Base-by-base conservation (phyloP, 2,888 invertebrate genomes). In the Petrolisthes manimaculis region DNA sequence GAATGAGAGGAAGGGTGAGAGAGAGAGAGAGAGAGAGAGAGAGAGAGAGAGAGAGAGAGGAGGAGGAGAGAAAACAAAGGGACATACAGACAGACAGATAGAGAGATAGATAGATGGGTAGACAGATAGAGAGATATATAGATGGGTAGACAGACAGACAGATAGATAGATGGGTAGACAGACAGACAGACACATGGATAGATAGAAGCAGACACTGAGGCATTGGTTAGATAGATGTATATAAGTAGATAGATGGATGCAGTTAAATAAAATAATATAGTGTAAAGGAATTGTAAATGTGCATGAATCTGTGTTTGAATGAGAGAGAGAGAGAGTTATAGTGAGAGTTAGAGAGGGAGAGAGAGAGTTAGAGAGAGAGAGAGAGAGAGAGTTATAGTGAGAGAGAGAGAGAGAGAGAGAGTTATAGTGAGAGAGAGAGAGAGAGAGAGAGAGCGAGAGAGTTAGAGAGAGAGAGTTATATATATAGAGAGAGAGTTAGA, bases 1-100 rank as follows among this genome's bases (percentile, higher is more conserved):
- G 74, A n/a, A 74, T 5, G n/a, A 21, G 18, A n/a, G 78, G 51
- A 24, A 53, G 78, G 51, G n/a, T 8, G 51, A n/a, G 53, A 37
- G 51, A 37, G 81, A 56, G 21, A 55, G 54, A 54, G 81, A 21
- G 56, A 81, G 81, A 81, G 81, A 21, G 24, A 54, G 81, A 81
- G 61, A 21, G 21, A 81, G 81, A 81, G 81, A 8, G 55, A 81
- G 21, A 12, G 81, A 56, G 21, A 55, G 81, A 55, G 78, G n/a
- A 78, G 81, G 61, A 56, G 53, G 55, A 81, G 81, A 51, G 79
- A 51, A 12, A 79, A n/a, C 8, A 53, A n/a, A 51, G 81, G 21
- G 56, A 21, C 6, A 6, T 12, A 4, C 8, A 14, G 12, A 81
- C 4, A 9, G 56, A 81, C 9, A 55, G 21, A 8, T 8, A 81